Conservation (phyloP, 1,140 invertebrate species). For the Arion vulgaris region DNA sequence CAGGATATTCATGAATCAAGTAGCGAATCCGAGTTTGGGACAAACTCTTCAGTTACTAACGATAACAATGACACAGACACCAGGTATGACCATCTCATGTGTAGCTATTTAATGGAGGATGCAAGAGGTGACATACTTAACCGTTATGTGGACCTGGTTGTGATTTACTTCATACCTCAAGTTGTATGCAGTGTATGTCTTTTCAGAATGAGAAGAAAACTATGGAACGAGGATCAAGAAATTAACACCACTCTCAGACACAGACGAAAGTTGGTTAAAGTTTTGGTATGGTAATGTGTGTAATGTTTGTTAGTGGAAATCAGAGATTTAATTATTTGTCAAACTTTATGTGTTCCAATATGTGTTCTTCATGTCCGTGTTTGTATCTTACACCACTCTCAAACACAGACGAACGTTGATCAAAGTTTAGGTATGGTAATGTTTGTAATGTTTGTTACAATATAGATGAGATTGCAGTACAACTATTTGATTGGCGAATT, state of each 20-base stretch:
- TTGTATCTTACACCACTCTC: neutral
- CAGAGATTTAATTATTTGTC: too few species aligned
- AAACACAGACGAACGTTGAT: neutral
- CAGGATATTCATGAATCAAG: neutral
- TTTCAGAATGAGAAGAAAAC: neutral
- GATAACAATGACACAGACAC: neutral
- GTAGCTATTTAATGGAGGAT: constrained; percentile 20
- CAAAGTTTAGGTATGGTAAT: neutral
- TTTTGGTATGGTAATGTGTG: neutral
- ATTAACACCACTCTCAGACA: neutral
- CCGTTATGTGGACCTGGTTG: neutral
- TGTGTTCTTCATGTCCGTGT: too few species aligned
- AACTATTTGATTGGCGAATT: too few species aligned
- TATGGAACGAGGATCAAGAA: neutral
- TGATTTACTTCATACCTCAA: neutral
- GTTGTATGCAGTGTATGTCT: neutral
- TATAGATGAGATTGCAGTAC: too few species aligned
- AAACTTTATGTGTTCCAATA: too few species aligned
- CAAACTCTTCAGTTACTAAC: neutral
- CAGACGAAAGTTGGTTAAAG: neutral
- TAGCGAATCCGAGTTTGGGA: neutral
- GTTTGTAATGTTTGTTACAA: too few species aligned
- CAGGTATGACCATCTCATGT: neutral
- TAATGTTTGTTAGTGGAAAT: too few species aligned
- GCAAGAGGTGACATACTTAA: constrained; percentile 6